Evolutionary conservation across 2,888 invertebrate species (phyloP), one percentile per base, ranked within the genome.

Genomic region (Cremastobaeus sp.): DNA sequence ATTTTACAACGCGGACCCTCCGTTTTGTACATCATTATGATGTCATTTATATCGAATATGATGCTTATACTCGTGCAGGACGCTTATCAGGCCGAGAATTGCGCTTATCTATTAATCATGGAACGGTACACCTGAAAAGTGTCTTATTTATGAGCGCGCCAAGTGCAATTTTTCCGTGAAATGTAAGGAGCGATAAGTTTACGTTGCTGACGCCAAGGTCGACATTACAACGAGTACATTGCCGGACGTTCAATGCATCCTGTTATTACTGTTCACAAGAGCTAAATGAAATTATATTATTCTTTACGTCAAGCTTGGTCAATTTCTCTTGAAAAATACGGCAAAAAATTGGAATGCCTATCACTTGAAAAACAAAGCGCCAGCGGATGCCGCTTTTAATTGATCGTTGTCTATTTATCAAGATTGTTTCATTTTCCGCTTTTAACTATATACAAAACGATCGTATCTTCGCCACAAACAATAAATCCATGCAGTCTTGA

Each of bases 111-210:
- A 45, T 65, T 54, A 65, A 55, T 65, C 54, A 65, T 55, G 20
- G 55, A 55, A 54, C 15, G 50, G 14, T 45, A 30, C 25, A 39
- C 47, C 35, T 25, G 45, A 55, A 55, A 65, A 65, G 15, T 20
- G 30, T 54, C 45, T 64, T 52, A 48, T 48, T 34, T 48, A 32
- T 48, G 34, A 34, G 35, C 28, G 20, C 45, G 54, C 5, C 28
- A 20, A 21, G 64, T 54, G 47, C 21, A 54, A 35, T 47, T 65
- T 55, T 65, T 65, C 28, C 20, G 30, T 5, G 39, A 55, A 55
- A 47, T 32, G 21, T 34, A 59, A 47, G 30, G 18, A 59, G 54
- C 45, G 64, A 74, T 74, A 70, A 74, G 57, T 57, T 48, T 37
- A 30, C 28, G 60, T 39, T 54, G 69, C 64, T 66, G 37, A 52